Evolutionary conservation across 2,888 invertebrate species (phyloP), one percentile per base, ranked within the genome.

Genomic region (Blastobasis lacticolella): DNA sequence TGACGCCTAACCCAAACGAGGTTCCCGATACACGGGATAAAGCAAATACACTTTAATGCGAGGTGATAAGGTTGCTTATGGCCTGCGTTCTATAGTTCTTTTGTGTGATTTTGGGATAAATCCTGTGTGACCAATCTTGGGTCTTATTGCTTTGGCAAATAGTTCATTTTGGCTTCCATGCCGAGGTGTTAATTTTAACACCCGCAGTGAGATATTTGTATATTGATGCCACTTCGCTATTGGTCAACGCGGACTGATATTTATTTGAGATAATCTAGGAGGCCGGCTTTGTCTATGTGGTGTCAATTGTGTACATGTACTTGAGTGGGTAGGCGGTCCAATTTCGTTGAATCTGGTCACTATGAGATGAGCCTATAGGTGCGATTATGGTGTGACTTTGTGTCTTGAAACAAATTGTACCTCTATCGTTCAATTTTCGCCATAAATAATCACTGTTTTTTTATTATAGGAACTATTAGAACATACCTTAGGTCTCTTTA

Each of bases 1-100:
- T 87, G 72, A 87, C 87, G 85, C 86, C 82, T 78, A 71, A 64
- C 61, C 61, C 59, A 69, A 70, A 60, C 59, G 60, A 61, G 63
- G 64, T 55, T 57, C 52, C 45, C 51, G 41, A 53, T 50, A 50
- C 48, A 38, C 37, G 53, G 50, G 55, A 44, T 54, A 50, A 44
- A 55, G 41, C 46, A n/a, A 55, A 61, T 62, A 53, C 51, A 63
- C 74, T 66, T 57, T 78, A 69, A 41, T 0, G 0, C 40, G 6
- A 46, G 0, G 10, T 0, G 0, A 48, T 68, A 78, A 61, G 57
- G 66, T 62, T 52, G 41, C 60, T 48, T 66, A 66, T 79, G 1
- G 54, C 38, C 50, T 69, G 66, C 5, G 3, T 3, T 37, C 7
- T 5, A 48, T 1, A 36, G 23, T 48, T 53, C 57, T 63, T 66